Base-by-base conservation (phyloP, 2,888 invertebrate genomes). In the Odontocerum albicorne region DNA sequence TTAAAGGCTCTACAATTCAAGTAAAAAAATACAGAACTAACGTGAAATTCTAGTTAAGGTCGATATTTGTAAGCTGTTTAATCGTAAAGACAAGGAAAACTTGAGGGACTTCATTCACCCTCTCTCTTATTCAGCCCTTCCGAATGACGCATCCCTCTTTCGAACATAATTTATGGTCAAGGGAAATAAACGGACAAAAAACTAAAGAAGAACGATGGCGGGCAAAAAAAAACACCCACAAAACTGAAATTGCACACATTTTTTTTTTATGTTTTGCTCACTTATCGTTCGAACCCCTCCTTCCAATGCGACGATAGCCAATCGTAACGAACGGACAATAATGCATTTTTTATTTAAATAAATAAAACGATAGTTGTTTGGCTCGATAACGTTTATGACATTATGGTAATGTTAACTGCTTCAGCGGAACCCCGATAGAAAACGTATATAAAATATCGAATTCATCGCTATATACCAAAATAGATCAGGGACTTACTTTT, bases 121-220 rank as follows among this genome's bases (percentile, higher is more conserved):
- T 57, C 57, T 49, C 52, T 38, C 42, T 36, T 55, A 39, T 40
- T 55, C 57, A 46, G 49, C 53, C 59, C 52, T 49, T 52, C 55
- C 43, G 36, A 58, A 52, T 60, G 60, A 58, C 60, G 58, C 72
- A 74, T 75, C 78, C 78, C 78, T 77, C 72, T 47, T 75, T 75
- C 78, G 76, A 78, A 77, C 77, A 73, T 78, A 75, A 78, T 78
- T 78, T 78, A 78, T 78, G 77, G 74, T 77, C 74, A 75, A 72
- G 75, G 77, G 77, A 77, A 77, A 77, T 77, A 77, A 64, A 78
- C 77, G 52, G 15, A 31, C 77, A 77, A 77, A 77, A 78, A 78
- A 77, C 76, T 42, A 75, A 77, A 75, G 77, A 76, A 77, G 77
- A 77, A 75, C 75, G 76, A 74, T 76, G 74, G n/a, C 73, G 33